Percentiles rank a stretch among this genome's conserved stretches.
Conservation (phyloP, 2,113 vertebrate species). For the Plestiodon gilberti region DNA sequence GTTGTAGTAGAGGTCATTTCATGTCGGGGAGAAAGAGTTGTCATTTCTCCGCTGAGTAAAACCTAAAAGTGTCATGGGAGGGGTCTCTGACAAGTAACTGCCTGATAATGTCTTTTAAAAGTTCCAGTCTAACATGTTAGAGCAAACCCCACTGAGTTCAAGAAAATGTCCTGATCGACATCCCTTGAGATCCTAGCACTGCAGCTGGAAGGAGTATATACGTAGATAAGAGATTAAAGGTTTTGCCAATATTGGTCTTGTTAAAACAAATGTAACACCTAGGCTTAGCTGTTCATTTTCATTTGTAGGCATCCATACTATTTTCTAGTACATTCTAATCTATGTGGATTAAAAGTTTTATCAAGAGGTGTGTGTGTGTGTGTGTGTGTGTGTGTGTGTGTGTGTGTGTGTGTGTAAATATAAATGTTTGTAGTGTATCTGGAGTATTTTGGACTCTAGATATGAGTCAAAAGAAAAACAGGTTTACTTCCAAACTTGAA, state of each 20-base stretch:
- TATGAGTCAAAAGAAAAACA: background rate
- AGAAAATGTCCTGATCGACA: background rate
- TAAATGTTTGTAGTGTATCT: background rate
- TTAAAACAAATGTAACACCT: background rate
- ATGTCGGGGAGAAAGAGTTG: constrained; percentile 3
- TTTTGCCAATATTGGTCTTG: background rate
- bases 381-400: too few species aligned
- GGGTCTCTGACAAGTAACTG: background rate
- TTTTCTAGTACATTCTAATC: background rate
- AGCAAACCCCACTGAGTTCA: background rate
- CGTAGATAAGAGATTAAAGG: background rate
- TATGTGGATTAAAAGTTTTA: constrained; percentile 6
- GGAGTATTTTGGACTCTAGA: background rate
- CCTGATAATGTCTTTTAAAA: constrained; percentile 20
- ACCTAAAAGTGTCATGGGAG: background rate
- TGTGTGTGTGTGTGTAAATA: background rate
- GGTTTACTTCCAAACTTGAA: too few species aligned
- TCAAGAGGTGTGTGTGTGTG: background rate
- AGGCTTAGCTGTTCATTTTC: background rate
- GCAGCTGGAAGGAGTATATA: background rate
- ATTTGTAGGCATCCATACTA: background rate
- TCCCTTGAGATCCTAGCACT: background rate
- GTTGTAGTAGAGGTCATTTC: constrained; percentile 35
- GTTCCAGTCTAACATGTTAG: background rate
- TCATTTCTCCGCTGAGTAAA: constrained; percentile 24